phyloP scores from a whole-genome alignment of 1,140 invertebrate species.

The Sminthurides bifidus region DNA sequence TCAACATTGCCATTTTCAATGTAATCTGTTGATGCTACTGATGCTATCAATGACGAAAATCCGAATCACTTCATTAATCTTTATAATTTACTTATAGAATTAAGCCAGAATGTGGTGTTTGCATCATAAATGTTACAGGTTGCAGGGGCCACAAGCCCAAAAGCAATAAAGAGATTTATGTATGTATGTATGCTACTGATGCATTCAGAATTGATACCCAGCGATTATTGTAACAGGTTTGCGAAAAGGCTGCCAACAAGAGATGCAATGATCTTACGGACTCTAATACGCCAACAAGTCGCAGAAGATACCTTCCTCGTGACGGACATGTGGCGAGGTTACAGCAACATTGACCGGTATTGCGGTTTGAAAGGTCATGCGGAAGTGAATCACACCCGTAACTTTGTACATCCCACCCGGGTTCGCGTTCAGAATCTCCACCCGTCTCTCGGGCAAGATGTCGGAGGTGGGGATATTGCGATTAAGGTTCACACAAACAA shows the following conservation, averaged over 20 bases:
- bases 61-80: too few species aligned
- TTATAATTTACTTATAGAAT: too few species aligned
- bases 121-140: too few species aligned
- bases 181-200: too few species aligned
- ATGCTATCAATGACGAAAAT: too few species aligned
- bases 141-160: too few species aligned
- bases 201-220: too few species aligned
- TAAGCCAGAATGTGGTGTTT: too few species aligned
- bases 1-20: too few species aligned
- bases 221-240: too few species aligned
- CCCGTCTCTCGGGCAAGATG: background rate
- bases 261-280: background rate
- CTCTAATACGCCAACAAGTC: background rate
- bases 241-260: background rate
- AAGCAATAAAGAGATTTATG: too few species aligned
- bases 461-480: background rate
- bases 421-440: background rate
- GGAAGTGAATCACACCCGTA: slow-evolving; percentile 3
- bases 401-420: slow-evolving; percentile 9
- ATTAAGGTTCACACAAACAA: slow-evolving; percentile 12
- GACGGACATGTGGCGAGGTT: background rate
- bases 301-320: background rate
- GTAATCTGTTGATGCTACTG: too few species aligned
- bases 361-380: background rate
- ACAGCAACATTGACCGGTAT: background rate